Percentiles rank a stretch among this genome's conserved stretches.
Evolutionary conservation across 2,888 invertebrate species (phyloP).

Genomic region (Phania funesta): DNA sequence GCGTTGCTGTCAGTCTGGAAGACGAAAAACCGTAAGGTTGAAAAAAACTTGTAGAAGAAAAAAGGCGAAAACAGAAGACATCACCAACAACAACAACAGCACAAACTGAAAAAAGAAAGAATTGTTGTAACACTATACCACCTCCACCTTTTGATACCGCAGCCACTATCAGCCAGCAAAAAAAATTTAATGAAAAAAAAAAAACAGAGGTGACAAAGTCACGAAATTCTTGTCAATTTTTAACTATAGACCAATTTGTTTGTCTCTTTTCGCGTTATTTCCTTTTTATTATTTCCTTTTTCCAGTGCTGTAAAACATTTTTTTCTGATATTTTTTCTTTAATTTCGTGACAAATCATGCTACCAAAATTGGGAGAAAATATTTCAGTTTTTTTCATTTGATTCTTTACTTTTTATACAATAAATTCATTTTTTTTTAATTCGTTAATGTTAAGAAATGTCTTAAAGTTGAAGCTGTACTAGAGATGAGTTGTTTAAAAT

Average conservation of each 20-base stretch:
- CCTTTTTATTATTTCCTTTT: slow-evolving; percentile 44
- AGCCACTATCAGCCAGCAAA: slow-evolving; percentile 11
- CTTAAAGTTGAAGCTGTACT: slow-evolving; percentile 20
- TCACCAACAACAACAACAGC: not conserved
- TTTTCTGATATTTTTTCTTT: slow-evolving; percentile 61
- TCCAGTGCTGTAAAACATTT: slow-evolving; percentile 32
- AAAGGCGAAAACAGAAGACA: slow-evolving; percentile 22
- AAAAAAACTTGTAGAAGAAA: slow-evolving; percentile 2
- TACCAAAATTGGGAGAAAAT: slow-evolving; percentile 79
- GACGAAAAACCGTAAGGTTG: slow-evolving; percentile 43
- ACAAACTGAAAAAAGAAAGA: slow-evolving; percentile 38
- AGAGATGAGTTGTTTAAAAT: slow-evolving; percentile 22
- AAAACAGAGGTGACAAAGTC: slow-evolving; percentile 79
- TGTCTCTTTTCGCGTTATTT: slow-evolving; percentile 73
- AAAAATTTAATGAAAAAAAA: not conserved
- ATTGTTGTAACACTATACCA: slow-evolving; percentile 66
- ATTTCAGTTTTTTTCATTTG: slow-evolving; percentile 27
- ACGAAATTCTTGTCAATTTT: slow-evolving; percentile 81
- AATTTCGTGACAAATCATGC: slow-evolving; percentile 80
- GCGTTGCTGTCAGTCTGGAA: slow-evolving; percentile 55
- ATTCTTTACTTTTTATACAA: slow-evolving; percentile 15
- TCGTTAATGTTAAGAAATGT: slow-evolving; percentile 13
- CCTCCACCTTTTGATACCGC: slow-evolving; percentile 61
- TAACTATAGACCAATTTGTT: slow-evolving; percentile 80
- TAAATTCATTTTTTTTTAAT: slow-evolving; percentile 36